Conservation (phyloP, 2,888 invertebrate genomes). For the Lacanobia wlatinum region DNA sequence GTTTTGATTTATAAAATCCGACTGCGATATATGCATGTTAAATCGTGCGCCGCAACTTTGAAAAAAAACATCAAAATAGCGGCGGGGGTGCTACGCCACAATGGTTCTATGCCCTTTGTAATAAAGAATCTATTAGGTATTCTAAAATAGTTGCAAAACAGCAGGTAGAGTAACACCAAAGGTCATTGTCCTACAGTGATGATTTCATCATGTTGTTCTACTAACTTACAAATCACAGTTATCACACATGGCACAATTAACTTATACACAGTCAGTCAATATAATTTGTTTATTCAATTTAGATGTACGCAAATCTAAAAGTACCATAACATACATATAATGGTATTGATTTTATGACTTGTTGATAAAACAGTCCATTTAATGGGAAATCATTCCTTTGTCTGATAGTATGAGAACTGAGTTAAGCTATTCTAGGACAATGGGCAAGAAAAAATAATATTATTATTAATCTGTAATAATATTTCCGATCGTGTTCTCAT, state of each 20-base stretch:
- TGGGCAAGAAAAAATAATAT: neutral
- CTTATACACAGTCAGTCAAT: neutral
- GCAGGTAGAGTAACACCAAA: neutral
- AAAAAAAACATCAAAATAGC: no score
- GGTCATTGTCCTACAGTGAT: slow-evolving; percentile 9
- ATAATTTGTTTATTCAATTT: neutral
- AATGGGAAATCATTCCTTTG: neutral
- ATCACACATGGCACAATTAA: slow-evolving; percentile 19
- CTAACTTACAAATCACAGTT: slow-evolving; percentile 12
- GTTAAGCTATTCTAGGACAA: neutral
- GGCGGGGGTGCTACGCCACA: no score
- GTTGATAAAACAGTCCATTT: neutral
- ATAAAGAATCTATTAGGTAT: no score
- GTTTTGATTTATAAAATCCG: no score
- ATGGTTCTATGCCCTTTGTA: no score
- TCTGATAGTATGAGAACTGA: neutral
- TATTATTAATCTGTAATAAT: slow-evolving; percentile 13
- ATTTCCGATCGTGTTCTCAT: neutral
- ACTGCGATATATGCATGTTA: no score
- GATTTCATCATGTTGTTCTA: slow-evolving; percentile 21
- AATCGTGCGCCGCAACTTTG: no score
- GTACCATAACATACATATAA: neutral
- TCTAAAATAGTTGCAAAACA: neutral
- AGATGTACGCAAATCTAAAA: neutral
- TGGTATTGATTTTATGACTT: neutral